A percentile compares a stretch with the other conserved stretches of the same genome.
Conservation (phyloP, 2,888 invertebrate species). For the Tenthredo livida region DNA sequence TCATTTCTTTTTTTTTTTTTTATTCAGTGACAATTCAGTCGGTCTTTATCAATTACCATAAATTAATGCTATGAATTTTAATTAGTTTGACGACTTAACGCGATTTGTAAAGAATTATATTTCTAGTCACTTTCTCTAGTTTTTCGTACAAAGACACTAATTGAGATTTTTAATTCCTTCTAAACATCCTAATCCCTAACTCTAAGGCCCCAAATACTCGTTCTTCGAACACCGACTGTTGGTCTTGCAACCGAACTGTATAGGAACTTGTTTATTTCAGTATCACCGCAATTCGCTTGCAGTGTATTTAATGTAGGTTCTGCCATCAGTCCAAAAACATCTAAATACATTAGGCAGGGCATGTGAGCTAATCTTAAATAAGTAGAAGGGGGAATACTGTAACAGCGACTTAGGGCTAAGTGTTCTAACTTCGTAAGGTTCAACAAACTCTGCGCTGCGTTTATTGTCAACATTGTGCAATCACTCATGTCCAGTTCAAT, state of each 20-base stretch:
- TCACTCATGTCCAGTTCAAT: slow-evolving; percentile 94
- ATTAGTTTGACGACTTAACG: neutral
- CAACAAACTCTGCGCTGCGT: slow-evolving; percentile 81
- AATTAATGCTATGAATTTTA: slow-evolving; percentile 13
- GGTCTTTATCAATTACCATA: neutral
- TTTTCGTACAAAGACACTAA: slow-evolving; percentile 20
- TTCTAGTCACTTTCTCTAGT: slow-evolving; percentile 5
- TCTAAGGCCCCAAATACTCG: slow-evolving; percentile 94
- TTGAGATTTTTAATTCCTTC: slow-evolving; percentile 38
- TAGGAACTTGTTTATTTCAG: slow-evolving; percentile 86
- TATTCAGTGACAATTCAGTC: slow-evolving; percentile 29
- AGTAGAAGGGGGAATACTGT: slow-evolving; percentile 86
- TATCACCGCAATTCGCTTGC: slow-evolving; percentile 80
- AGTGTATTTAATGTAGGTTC: slow-evolving; percentile 78
- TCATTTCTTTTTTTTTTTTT: neutral
- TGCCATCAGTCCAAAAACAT: slow-evolving; percentile 90
- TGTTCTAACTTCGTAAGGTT: slow-evolving; percentile 85
- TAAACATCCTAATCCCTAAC: slow-evolving; percentile 84
- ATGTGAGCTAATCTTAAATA: slow-evolving; percentile 84
- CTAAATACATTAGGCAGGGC: slow-evolving; percentile 85
- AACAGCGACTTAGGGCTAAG: slow-evolving; percentile 90
- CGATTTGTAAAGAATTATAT: slow-evolving; percentile 26
- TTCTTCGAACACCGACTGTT: slow-evolving; percentile 91
- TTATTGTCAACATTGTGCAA: slow-evolving; percentile 86
- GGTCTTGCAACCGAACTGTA: slow-evolving; percentile 94